phyloP scores from a whole-genome alignment of 2,888 invertebrate species.

The Campoletis raptor region DNA sequence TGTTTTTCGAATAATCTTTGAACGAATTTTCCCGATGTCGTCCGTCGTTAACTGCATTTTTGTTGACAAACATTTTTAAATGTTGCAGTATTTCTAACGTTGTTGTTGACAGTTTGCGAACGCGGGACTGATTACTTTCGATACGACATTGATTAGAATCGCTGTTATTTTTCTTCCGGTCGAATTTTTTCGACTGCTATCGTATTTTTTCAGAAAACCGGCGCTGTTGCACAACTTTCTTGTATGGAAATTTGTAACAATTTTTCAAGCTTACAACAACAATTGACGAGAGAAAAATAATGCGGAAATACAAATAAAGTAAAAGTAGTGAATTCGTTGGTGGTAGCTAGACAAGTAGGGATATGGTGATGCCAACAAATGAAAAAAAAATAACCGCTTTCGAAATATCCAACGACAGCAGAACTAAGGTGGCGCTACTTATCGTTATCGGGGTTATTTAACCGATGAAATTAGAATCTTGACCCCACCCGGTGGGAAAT shows the following conservation, averaged over 20 bases:
- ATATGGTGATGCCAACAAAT: neutral
- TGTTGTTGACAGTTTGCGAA: neutral
- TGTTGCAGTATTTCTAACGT: neutral
- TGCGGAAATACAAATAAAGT: neutral
- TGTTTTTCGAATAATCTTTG: slow-evolving; percentile 69
- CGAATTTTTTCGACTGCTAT: neutral
- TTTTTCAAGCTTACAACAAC: neutral
- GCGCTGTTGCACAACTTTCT: neutral
- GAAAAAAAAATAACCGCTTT: slow-evolving; percentile 9
- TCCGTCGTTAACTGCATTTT: slow-evolving; percentile 55
- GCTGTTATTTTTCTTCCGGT: neutral
- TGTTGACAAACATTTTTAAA: slow-evolving; percentile 28
- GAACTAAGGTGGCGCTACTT: neutral
- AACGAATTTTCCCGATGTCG: slow-evolving; percentile 74
- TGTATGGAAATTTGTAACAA: neutral
- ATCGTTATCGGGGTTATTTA: slow-evolving; percentile 11
- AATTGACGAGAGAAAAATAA: neutral
- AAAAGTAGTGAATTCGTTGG: neutral
- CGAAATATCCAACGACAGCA: neutral
- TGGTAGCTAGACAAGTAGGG: neutral
- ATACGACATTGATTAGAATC: neutral
- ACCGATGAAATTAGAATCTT: slow-evolving; percentile 14
- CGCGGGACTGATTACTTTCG: neutral
- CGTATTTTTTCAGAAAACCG: neutral
- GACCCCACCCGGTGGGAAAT: slow-evolving; percentile 23